Base-by-base conservation (phyloP, 2,888 invertebrate species). In the Xestia sexstrigata region DNA sequence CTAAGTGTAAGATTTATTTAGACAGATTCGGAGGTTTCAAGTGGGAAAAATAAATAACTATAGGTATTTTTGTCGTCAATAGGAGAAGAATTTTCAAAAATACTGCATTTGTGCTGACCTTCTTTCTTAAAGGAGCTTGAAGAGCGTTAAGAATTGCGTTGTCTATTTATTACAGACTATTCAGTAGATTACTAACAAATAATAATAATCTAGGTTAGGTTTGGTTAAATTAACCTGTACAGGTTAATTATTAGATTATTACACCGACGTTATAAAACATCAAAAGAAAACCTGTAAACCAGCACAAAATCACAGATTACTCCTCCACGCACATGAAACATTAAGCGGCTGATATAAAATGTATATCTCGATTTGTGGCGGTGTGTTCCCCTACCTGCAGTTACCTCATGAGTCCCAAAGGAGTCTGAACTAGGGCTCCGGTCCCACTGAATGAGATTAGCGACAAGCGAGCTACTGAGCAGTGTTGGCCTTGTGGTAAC, bases 371-470 rank as follows among this genome's bases (percentile, higher is more conserved):
- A 68, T 75, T 74, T 74, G 49, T n/a, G 45, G 58, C 39, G 55
- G 17, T 13, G 35, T 15, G 35, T 47, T 42, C 30, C 71, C 71
- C 68, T n/a, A 39, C 35, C 70, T 30, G 30, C 49, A 62, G 17
- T 82, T 70, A 75, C 60, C 39, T 85, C 73, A 85, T 73, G 73
- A 74, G n/a, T 68, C 83, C 55, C 85, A 0, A 6, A 62, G 45
- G 83, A 72, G 0, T 23, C 2, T 1, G 26, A 73, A 73, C 58
- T 42, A 72, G 17, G 65, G 65, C 42, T 1, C 1, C 8, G n/a
- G 42, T 26, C 1, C n/a, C 11, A 26, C 42, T 7, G n/a, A 42
- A 0, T 0, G 63, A 23, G 13, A 63, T 4, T 13, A n/a, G 65
- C 15, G 42, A 8, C 3, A 7, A 42, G 65, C 15, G 42, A 65